Base-by-base conservation (phyloP, 1,140 invertebrate genomes). In the Drosophila truncata region DNA sequence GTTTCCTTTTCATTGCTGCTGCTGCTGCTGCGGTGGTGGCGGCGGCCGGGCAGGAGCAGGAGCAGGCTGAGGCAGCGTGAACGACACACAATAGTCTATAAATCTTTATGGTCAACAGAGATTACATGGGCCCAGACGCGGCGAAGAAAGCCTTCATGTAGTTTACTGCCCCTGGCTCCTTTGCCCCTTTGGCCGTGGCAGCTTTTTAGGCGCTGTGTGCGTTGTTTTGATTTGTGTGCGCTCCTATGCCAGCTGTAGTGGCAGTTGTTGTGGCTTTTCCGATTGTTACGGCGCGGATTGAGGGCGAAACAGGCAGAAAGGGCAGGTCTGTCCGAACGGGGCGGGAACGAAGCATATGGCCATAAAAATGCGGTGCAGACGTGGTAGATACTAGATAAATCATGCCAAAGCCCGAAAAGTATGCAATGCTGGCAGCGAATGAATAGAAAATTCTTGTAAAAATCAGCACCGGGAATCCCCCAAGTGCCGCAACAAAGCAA, bases 81-180 rank as follows among this genome's bases (percentile, higher is more conserved):
- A 81, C 85, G 81, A 90, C 86, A 90, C 78, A 90, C 85, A 90
- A 90, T 90, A 90, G 84, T 90, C 84, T 84, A 88, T 88, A 88
- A 88, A 88, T 88, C 84, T 88, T 90, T 90, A 91, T 90, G 85
- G 85, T 90, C 85, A 90, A 90, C 85, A 90, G 85, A 90, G 85
- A 90, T 90, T 90, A 90, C 86, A 91, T 86, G 82, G 85, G 70
- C 58, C 46, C 42, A 59, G 47, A 54, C 54, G 50, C 47, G 44
- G 52, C 61, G 63, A 77, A 78, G 59, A 77, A 66, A 81, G 72
- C 72, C 77, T 85, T 84, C 65, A 52, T 81, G 69, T 81, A 90
- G 84, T 88, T 88, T 90, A 88, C 77, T 87, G 83, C 72, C 78
- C 73, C 66, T 27, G 61, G 75, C 62, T 20, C 31, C 37, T 11